Evolutionary conservation across 2,797 vertebrate species (phyloP).

Genomic region (Poecile montanus): DNA sequence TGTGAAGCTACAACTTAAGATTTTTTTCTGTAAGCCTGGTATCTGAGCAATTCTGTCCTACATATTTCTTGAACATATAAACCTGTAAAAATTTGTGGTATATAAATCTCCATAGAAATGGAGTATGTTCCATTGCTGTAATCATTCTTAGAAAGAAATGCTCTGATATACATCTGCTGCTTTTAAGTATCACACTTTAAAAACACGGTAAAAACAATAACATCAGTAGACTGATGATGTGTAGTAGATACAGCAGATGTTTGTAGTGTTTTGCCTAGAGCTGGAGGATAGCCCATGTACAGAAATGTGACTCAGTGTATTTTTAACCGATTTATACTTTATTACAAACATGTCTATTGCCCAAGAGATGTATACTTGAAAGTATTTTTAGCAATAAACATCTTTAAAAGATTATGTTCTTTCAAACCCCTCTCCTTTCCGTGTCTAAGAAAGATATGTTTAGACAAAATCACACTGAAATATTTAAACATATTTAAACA

Average conservation of each 20-base stretch:
- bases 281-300: neutral
- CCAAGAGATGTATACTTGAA: conserved; percentile 9
- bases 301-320: conserved; percentile 37
- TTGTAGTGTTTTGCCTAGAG: conserved; percentile 42
- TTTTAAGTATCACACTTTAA: conserved; percentile 21
- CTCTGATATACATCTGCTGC: neutral
- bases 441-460: neutral
- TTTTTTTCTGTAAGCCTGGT: neutral
- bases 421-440: neutral
- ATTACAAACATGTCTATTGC: conserved; percentile 42
- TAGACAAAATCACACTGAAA: neutral
- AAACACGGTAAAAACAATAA: neutral
- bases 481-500: neutral
- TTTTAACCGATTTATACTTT: conserved; percentile 59
- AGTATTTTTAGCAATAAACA: conserved; percentile 43
- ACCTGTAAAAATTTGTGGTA: neutral
- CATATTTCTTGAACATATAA: neutral
- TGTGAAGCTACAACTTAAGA: neutral
- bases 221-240: neutral
- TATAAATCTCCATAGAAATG: neutral
- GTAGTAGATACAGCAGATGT: conserved; percentile 7
- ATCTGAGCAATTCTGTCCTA: neutral
- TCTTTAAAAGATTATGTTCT: conserved; percentile 24
- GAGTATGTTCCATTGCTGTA: neutral
- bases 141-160: neutral